phyloP scores from a whole-genome alignment of 2,888 invertebrate species.

The Meganola albula region DNA sequence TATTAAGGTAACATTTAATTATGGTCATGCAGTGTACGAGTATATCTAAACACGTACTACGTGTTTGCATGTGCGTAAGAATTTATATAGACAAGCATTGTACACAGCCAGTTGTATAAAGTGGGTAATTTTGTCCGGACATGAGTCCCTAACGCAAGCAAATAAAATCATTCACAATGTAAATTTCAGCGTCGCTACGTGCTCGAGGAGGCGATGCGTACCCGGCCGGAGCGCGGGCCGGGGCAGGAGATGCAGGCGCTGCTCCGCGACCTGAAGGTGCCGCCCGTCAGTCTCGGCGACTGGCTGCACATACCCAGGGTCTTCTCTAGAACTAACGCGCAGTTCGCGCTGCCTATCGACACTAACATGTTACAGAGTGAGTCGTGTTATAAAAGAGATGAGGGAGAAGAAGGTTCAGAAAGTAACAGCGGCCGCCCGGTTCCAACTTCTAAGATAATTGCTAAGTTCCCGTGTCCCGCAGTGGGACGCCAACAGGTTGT shows the following conservation, averaged over 20 bases:
- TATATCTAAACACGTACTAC: not conserved
- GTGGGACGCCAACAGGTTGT: too few relatives aligned
- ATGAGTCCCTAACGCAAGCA: too few relatives aligned
- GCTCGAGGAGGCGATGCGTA: slow-evolving; percentile 82
- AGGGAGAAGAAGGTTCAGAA: too few relatives aligned
- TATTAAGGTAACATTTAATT: slow-evolving; percentile 65
- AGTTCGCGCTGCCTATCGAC: slow-evolving; percentile 86
- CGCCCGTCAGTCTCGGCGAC: slow-evolving; percentile 72
- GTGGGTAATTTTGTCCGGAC: too few relatives aligned
- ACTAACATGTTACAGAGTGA: slow-evolving; percentile 49
- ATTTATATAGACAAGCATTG: too few relatives aligned
- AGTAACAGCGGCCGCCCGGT: too few relatives aligned
- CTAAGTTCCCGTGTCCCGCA: too few relatives aligned
- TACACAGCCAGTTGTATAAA: too few relatives aligned
- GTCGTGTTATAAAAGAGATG: too few relatives aligned
- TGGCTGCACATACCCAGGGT: slow-evolving; percentile 84
- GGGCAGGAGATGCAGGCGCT: slow-evolving; percentile 72
- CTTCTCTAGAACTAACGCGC: slow-evolving; percentile 84
- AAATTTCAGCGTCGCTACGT: slow-evolving; percentile 78
- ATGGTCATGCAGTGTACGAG: not conserved
- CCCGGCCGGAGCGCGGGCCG: slow-evolving; percentile 56
- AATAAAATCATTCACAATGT: not conserved
- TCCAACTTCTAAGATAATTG: too few relatives aligned
- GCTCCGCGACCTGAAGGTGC: slow-evolving; percentile 66
- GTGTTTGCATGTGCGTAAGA: too few relatives aligned